Evolutionary conservation across 2,797 vertebrate genomes (phyloP), one percentile per base, ranked within the genome.

Genomic region (Mastacembelus armatus): DNA sequence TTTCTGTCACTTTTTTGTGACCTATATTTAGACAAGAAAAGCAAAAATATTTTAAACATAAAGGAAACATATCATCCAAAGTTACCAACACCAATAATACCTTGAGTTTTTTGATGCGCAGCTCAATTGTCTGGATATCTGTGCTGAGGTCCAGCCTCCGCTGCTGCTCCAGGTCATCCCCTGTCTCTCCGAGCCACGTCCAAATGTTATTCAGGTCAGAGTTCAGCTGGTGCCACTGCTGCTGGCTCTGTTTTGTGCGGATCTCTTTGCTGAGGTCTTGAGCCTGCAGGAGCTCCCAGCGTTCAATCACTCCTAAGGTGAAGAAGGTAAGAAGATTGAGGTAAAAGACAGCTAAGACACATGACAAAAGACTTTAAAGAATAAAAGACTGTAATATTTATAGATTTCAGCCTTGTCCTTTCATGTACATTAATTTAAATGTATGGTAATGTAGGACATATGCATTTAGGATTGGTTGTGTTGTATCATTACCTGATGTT

Each of bases 231-330:
- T 98, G 96, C 96, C 95, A 95, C 56, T 96, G 96, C 74, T 96
- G 95, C 68, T 95, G 93, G 71, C 94, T 94, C 90, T 99, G 96
- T 44, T 98, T 98, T 87, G 95, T 95, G 42, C 95, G 94, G 70
- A 96, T 74, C 85, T 98, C 97, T 87, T 98, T 98, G 89, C 94
- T 96, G 71, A 97, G 91, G n/a, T 96, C 95, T 88, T 97, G 96
- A 33, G 96, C 96, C 89, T 97, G 96, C 59, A 97, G 93, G 83
- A 98, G 93, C 85, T 98, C 96, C 97, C 96, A 98, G 38, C 96
- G 94, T 82, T 98, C 96, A 64, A 98, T 98, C 86, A 99, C 96
- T 57, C 97, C 97, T 98, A 71, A 3, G 43, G 29, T 4, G 7
- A 4, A 43, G 9, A 16, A 11, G 22, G 18, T 24, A 16, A 12